Percentiles rank a stretch among this genome's conserved stretches.
Conservation (phyloP, 2,797 vertebrate genomes). For the Babyrousa celebensis region DNA sequence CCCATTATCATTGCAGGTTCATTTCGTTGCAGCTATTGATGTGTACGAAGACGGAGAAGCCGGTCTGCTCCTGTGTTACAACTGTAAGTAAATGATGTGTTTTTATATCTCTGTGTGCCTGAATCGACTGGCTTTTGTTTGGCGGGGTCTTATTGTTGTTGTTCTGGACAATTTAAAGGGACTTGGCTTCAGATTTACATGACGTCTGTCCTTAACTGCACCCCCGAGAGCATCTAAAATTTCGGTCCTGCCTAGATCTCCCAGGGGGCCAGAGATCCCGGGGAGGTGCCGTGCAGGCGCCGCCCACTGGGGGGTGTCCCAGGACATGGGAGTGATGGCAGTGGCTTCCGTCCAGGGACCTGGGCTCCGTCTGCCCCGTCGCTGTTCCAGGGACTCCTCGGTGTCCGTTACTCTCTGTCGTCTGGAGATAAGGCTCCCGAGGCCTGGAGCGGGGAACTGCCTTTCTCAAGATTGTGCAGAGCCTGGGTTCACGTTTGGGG, state of each 20-base stretch:
- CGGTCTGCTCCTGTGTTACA: constrained; percentile 97
- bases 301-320: fast-evolving
- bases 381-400: neutral
- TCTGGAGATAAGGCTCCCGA: neutral
- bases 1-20: constrained; percentile 94
- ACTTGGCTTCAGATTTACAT: neutral
- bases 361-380: neutral
- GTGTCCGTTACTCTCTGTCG: neutral
- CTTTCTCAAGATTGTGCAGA: neutral
- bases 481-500: neutral
- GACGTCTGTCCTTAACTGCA: neutral
- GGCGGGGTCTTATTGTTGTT: neutral
- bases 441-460: neutral
- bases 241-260: neutral
- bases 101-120: neutral
- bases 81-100: constrained; percentile 94
- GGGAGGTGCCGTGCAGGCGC: neutral
- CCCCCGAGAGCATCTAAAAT: neutral
- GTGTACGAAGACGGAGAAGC: constrained; percentile 99
- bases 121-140: neutral
- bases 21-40: constrained; percentile 99
- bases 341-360: neutral
- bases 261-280: neutral
- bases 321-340: neutral
- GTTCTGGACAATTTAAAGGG: neutral